These are phyloP conservation scores for Chlamydotis undulata DNA, from an alignment of 2,113 vertebrate genomes.

Conservation along the genomic window DNA sequence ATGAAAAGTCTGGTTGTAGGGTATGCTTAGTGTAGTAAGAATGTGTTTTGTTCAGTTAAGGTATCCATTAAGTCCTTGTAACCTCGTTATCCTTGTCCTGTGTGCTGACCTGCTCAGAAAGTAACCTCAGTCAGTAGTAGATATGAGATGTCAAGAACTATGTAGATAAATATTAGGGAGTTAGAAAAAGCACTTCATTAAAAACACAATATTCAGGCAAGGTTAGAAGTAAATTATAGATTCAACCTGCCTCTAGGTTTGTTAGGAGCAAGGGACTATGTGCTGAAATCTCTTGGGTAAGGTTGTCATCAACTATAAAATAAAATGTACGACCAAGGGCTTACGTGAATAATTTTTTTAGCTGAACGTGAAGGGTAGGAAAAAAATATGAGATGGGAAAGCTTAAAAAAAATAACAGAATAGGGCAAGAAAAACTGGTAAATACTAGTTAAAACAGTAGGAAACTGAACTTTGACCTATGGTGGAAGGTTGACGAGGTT, in stretches of 20 bases:
- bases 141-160: neutral
- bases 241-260: slow-evolving; percentile 34
- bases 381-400: neutral
- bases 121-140: neutral
- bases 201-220: slow-evolving; percentile 33
- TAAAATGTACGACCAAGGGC: neutral
- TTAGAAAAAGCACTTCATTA: slow-evolving; percentile 36
- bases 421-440: neutral
- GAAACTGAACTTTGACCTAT: neutral
- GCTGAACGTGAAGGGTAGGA: neutral
- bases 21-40: neutral
- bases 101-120: neutral
- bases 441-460: neutral
- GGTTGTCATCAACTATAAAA: slow-evolving; percentile 22
- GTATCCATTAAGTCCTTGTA: neutral
- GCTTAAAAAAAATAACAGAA: neutral
- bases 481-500: neutral
- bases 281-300: slow-evolving; percentile 36
- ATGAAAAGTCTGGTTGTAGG: neutral
- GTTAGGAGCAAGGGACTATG: neutral
- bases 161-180: slow-evolving; percentile 19
- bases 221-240: slow-evolving; percentile 48
- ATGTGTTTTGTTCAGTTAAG: neutral
- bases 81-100: neutral
- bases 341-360: neutral